Percentiles rank a stretch among this genome's conserved stretches.
Evolutionary conservation across 2,113 vertebrate genomes (phyloP).

Genomic region (Chaetorhynchus papuensis): DNA sequence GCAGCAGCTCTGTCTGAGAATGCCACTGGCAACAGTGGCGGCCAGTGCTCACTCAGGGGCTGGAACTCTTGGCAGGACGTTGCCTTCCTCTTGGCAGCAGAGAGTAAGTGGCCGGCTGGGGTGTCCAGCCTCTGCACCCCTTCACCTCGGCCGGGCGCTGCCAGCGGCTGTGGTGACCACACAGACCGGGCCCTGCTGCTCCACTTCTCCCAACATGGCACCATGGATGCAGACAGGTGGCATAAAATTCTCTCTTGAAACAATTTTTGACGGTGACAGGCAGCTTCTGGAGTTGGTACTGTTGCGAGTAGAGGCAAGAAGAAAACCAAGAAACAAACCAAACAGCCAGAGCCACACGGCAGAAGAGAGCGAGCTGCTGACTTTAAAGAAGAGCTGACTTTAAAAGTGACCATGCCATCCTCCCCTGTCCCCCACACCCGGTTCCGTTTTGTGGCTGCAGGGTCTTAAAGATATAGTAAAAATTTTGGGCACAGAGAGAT

Average conservation of each 20-base stretch:
- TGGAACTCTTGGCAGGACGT: rapidly evolving
- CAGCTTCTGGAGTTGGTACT: not conserved
- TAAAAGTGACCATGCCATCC: rapidly evolving
- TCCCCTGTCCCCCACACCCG: rapidly evolving
- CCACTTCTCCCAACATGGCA: rapidly evolving
- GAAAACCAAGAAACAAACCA: not conserved
- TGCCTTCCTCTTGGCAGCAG: not conserved
- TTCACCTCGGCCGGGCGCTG: rapidly evolving
- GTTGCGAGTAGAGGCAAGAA: not conserved
- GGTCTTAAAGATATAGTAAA: too few species aligned
- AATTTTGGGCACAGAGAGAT: not conserved
- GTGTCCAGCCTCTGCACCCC: rapidly evolving
- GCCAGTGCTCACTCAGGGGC: rapidly evolving
- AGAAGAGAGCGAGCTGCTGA: not conserved
- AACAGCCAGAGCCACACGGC: not conserved
- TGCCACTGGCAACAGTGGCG: rapidly evolving
- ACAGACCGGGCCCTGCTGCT: rapidly evolving
- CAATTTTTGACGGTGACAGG: not conserved
- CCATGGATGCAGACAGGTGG: rapidly evolving
- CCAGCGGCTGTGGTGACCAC: not conserved
- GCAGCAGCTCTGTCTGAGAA: not conserved
- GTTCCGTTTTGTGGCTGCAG: rapidly evolving
- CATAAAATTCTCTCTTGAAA: too few species aligned
- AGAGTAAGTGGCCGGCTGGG: rapidly evolving
- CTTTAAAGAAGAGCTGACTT: too few species aligned